Conservation (phyloP, 1,140 invertebrate genomes). For the Gonatopus flavifemur region DNA sequence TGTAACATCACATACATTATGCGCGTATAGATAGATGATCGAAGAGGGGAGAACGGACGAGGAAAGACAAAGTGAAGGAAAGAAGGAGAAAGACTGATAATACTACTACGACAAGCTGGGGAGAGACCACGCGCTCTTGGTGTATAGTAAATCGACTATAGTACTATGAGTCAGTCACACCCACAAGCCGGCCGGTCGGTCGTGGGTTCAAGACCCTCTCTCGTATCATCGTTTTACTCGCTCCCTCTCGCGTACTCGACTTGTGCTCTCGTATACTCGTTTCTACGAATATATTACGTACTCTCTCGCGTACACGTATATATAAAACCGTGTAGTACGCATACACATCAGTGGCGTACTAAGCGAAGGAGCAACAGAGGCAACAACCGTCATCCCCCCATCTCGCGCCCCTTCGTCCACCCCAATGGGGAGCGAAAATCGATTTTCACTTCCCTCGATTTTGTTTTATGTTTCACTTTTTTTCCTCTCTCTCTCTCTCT, state of each 20-base stretch:
- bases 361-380: no score
- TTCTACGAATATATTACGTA: no score
- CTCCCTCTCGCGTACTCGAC: background rate
- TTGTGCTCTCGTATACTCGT: slow-evolving; percentile 14
- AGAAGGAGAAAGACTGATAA: background rate
- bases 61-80: background rate
- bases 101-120: background rate
- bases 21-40: background rate
- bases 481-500: no score
- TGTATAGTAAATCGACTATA: slow-evolving; percentile 56
- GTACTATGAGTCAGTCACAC: slow-evolving; percentile 59
- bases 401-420: no score
- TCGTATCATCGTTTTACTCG: slow-evolving; percentile 4
- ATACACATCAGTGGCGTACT: no score
- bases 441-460: no score
- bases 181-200: slow-evolving; percentile 46
- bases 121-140: slow-evolving; percentile 34
- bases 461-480: no score
- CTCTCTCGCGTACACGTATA: background rate
- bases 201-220: slow-evolving; percentile 56
- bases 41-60: background rate
- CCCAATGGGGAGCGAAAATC: no score
- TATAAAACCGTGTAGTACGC: background rate
- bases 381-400: no score
- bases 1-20: background rate